Base-by-base conservation (phyloP, 2,888 invertebrate genomes). In the Schrankia costaestrigalis region DNA sequence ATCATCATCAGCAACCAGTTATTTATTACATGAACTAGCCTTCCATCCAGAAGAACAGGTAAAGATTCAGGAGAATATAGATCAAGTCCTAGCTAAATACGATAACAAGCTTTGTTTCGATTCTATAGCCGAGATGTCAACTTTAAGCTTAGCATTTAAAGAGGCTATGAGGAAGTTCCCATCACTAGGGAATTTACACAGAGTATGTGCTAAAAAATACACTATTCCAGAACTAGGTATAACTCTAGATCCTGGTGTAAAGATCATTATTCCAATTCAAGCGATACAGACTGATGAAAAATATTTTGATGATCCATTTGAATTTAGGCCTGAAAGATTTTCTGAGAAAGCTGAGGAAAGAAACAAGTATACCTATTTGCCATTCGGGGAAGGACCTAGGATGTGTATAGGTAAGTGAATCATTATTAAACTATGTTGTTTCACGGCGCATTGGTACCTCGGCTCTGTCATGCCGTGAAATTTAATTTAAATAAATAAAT, bases 1-100 rank as follows among this genome's bases (percentile, higher is more conserved):
- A 0, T 82, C 85, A 0, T 82, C 88, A 0, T 78, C 79, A 0
- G 71, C 80, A 1, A 74, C 84, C 1, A 81, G 80, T 35, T 80
- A 58, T 31, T 63, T 69, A 7, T 52, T 83, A 10, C 79, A 83
- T 34, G 65, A 78, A 38, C 61, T 89, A 0, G 85, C 88, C 0
- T 71, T 60, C 19, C 53, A 87, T 35, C 78, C 75, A 1, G 74
- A 83, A 4, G 55, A 73, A 13, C 88, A 87, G 37, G 39, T 42
- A 10, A 71, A 65, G 28, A 52, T 80, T 22, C 78, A 78, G 32
- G 51, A 63, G 1, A 78, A 88, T 47, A 76, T 87, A 8, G 84
- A 81, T 27, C 33, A 45, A 21, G 72, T 78, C 0, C 41, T 80
- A 2, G 32, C 41, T 0, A 78, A 69, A 46, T 56, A 79, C 34